These are phyloP conservation scores for Sclerurus mexicanus DNA, from an alignment of 2,113 vertebrate genomes.

Conservation along the genomic window DNA sequence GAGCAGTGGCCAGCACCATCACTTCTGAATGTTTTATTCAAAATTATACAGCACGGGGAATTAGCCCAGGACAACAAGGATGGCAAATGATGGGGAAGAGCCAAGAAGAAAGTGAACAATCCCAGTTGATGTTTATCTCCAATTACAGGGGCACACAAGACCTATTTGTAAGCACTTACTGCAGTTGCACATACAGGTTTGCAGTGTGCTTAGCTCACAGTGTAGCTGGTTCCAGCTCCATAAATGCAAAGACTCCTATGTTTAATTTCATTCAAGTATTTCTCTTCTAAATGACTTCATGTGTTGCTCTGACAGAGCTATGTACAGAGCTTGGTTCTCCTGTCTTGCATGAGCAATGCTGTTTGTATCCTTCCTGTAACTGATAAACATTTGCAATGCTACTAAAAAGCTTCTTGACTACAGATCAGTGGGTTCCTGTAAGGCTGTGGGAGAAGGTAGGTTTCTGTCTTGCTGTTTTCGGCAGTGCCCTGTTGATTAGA, in stretches of 20 bases:
- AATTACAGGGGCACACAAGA: neutral
- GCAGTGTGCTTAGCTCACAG: neutral
- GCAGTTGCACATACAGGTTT: neutral
- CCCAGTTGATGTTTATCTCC: neutral
- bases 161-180: neutral
- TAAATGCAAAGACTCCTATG: neutral
- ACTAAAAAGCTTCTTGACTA: neutral
- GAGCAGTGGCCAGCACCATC: neutral
- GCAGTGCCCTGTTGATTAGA: neutral
- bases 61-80: neutral
- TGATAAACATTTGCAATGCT: neutral
- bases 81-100: neutral
- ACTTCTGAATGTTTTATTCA: neutral
- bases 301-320: neutral
- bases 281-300: neutral
- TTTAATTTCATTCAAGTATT: neutral
- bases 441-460: neutral
- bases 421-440: neutral
- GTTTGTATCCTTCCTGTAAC: neutral
- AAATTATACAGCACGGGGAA: neutral
- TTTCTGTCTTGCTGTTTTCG: neutral
- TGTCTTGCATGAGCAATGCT: neutral
- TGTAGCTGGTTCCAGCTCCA: neutral
- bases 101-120: neutral
- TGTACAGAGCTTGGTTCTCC: accelerated